These are phyloP conservation scores for Cathartes aura DNA, from an alignment of 2,113 vertebrate genomes.

Conservation along the genomic window DNA sequence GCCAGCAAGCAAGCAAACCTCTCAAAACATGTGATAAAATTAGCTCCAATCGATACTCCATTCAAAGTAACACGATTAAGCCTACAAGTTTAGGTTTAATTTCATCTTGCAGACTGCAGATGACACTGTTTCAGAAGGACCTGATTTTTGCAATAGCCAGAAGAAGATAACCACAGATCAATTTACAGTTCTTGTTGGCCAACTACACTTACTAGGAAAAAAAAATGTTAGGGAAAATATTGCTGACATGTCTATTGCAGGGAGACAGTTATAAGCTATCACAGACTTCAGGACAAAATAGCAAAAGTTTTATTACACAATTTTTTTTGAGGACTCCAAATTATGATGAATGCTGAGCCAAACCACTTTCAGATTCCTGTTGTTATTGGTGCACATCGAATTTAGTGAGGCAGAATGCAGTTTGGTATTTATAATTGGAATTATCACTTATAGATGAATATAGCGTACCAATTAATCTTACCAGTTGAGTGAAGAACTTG, in stretches of 20 bases:
- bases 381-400: background rate
- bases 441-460: background rate
- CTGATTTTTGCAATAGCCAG: background rate
- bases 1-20: conserved; percentile 12
- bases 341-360: background rate
- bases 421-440: background rate
- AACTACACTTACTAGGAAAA: background rate
- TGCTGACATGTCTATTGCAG: background rate
- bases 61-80: conserved; percentile 46
- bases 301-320: background rate
- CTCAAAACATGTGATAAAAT: conserved; percentile 31
- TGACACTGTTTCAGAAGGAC: background rate
- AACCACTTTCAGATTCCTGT: background rate
- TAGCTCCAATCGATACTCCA: conserved; percentile 39
- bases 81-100: background rate
- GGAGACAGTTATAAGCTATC: background rate
- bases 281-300: background rate
- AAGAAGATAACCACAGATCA: background rate
- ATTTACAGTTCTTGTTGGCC: background rate
- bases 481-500: background rate
- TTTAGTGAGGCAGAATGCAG: background rate
- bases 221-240: background rate
- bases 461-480: background rate
- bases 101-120: conserved; percentile 8
- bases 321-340: background rate